Evolutionary conservation across 2,888 invertebrate genomes (phyloP).

Genomic region (Brachynemurus nebulosus): DNA sequence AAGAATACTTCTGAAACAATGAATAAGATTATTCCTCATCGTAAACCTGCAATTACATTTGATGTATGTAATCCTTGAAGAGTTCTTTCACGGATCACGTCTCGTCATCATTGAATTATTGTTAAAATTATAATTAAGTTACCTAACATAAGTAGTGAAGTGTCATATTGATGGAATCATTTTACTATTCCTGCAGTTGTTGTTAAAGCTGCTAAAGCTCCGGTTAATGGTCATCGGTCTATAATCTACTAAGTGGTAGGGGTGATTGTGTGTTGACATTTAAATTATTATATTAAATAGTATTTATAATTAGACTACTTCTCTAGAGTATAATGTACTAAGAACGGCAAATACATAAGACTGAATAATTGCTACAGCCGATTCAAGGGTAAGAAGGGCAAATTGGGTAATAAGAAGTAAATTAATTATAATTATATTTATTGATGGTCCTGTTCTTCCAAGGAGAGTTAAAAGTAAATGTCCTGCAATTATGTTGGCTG

Average conservation of each 20-base stretch:
- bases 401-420: slow-evolving; percentile 36
- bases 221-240: too few species aligned
- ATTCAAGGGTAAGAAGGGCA: slow-evolving; percentile 40
- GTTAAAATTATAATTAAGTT: too few species aligned
- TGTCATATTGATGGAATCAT: too few species aligned
- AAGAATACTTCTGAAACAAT: too few species aligned
- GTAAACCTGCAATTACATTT: slow-evolving; percentile 41
- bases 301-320: slow-evolving; percentile 50
- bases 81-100: slow-evolving; percentile 50
- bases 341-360: slow-evolving; percentile 51
- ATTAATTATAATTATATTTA: slow-evolving; percentile 18
- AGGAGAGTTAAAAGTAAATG: slow-evolving; percentile 51
- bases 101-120: slow-evolving; percentile 61
- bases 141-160: too few species aligned
- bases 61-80: slow-evolving; percentile 50
- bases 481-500: slow-evolving; percentile 66
- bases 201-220: too few species aligned
- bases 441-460: slow-evolving; percentile 30
- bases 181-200: too few species aligned
- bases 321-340: slow-evolving; percentile 51
- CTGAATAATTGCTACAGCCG: slow-evolving; percentile 49
- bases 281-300: too few species aligned
- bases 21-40: too few species aligned
- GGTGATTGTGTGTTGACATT: slow-evolving; percentile 44
- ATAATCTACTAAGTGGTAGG: slow-evolving; percentile 52